Base-by-base conservation (phyloP, 2,888 invertebrate species). In the Ectemnius lituratus region DNA sequence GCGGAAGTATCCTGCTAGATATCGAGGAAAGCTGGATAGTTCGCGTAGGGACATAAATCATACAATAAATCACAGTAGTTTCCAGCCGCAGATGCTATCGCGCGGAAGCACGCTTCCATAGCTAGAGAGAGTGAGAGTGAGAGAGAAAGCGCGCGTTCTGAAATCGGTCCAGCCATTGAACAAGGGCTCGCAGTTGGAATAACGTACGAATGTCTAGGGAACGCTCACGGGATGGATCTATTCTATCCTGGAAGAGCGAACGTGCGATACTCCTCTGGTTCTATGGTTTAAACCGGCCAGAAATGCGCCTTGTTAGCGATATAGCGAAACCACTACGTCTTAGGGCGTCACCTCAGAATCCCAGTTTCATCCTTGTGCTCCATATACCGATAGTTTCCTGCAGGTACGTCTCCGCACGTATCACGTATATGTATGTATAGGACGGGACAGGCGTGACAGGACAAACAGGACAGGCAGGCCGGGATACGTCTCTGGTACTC, bases 241-340 rank as follows among this genome's bases (percentile, higher is more conserved):
- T 37, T 37, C 60, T 65, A 71, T 64, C 20, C 49, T 47, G 18
- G 37, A 37, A 37, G 37, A 37, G 37, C n/a, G 62, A 57, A 68
- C 20, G 23, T 67, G 23, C 62, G 72, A 71, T 82, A 65, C 69
- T 59, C 62, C 63, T n/a, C 65, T 56, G 57, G 66, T 70, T 72
- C 64, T 59, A 65, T 27, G 61, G 69, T 45, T 72, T 37, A 59
- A 63, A 70, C 62, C 70, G 64, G 18, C 69, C 66, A 66, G 82
- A 66, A 81, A 76, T 63, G 74, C 68, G 69, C 65, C 82, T 79
- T 71, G 82, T 82, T 82, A 82, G 76, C 75, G 61, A 69, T 63
- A 66, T 16, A 61, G 59, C n/a, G 70, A 66, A 73, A 71, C 62
- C 69, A 45, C 63, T 57, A 67, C 63, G 62, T 73, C 80, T 76